These are phyloP conservation scores for Fringilla coelebs DNA, from an alignment of 2,797 vertebrate genomes.

Conservation along the genomic window DNA sequence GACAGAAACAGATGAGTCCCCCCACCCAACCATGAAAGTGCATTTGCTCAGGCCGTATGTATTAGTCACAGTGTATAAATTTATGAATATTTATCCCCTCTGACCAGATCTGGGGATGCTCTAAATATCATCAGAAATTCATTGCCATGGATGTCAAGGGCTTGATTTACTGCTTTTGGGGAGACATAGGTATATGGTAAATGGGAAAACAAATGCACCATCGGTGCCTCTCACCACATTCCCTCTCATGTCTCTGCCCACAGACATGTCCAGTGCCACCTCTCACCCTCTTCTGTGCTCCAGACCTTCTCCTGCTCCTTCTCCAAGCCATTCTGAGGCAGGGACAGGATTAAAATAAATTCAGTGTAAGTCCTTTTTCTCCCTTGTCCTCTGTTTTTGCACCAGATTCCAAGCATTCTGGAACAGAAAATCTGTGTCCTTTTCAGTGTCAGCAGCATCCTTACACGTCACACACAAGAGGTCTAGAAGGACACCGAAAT, in stretches of 20 bases:
- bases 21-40: background rate
- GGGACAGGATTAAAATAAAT: background rate
- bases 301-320: background rate
- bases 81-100: constrained; percentile 55
- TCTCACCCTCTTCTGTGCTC: background rate
- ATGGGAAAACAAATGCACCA: background rate
- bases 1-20: constrained; percentile 33
- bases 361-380: background rate
- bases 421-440: background rate
- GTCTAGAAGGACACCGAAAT: background rate
- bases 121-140: background rate
- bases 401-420: background rate
- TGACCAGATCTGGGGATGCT: background rate
- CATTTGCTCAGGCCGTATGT: background rate
- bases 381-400: background rate
- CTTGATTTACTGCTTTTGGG: background rate
- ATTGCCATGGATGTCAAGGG: background rate
- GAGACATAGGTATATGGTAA: background rate
- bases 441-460: background rate
- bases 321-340: background rate
- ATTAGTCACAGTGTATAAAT: constrained; percentile 33
- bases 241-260: background rate
- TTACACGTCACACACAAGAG: background rate
- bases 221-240: background rate
- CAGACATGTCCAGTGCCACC: background rate